Percentiles rank a stretch among this genome's conserved stretches.
Evolutionary conservation across 2,888 invertebrate genomes (phyloP).

Genomic region (Linyphia triangularis): DNA sequence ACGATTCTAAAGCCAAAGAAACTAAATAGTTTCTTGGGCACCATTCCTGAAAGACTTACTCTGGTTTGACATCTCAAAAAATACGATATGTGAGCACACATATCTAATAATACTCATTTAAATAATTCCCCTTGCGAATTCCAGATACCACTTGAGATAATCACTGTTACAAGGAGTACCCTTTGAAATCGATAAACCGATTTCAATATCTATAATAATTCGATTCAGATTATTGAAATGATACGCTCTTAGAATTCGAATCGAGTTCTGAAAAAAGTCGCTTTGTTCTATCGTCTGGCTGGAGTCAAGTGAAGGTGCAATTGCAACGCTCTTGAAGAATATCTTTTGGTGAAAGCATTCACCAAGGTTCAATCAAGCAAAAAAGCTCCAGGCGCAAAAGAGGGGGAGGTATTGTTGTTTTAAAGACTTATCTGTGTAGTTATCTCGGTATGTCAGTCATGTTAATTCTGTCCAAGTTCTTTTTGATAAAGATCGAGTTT

Average conservation of each 20-base stretch:
- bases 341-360: not conserved
- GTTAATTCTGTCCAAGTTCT: conserved; percentile 26
- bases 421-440: conserved; percentile 17
- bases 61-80: not conserved
- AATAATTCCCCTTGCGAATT: conserved; percentile 14
- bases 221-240: not conserved
- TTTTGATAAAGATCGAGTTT: conserved; percentile 1
- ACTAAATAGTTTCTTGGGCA: not conserved
- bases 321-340: not conserved
- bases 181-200: not conserved
- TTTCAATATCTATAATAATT: conserved; percentile 20
- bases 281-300: not conserved
- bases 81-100: conserved; percentile 3
- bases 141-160: not conserved
- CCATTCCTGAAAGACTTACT: not conserved
- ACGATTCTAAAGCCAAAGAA: too few relatives aligned
- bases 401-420: conserved; percentile 27
- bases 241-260: not conserved
- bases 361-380: conserved; percentile 34
- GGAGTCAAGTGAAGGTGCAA: not conserved
- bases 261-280: not conserved
- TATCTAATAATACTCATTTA: not conserved
- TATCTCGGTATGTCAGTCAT: conserved; percentile 47
- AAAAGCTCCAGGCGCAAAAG: conserved; percentile 35
- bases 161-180: too few relatives aligned